A percentile compares a stretch with the other conserved stretches of the same genome.
phyloP scores from a whole-genome alignment of 1,140 invertebrate genomes.

The Pseudomyrmex pallidus region DNA sequence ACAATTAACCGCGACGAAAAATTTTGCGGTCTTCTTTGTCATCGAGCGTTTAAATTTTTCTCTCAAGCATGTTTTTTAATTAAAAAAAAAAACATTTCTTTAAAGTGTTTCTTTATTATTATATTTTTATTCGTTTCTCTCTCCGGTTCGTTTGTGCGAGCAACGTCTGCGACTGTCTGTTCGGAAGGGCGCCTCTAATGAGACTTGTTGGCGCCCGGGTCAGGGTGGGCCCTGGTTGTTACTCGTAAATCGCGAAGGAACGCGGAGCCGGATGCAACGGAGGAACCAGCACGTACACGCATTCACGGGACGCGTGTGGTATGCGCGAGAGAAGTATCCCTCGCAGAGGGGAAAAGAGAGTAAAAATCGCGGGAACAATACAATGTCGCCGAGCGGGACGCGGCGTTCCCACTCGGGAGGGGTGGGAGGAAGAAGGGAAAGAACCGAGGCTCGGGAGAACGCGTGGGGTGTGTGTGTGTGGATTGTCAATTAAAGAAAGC shows the following conservation, averaged over 20 bases:
- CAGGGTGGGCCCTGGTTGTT: conserved; percentile 69
- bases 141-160: not conserved
- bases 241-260: conserved; percentile 72
- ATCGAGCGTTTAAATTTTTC: too few species aligned
- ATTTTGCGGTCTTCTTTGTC: too few species aligned
- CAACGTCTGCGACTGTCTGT: not conserved
- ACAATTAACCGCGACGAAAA: too few species aligned
- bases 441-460: conserved; percentile 28
- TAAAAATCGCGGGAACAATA: conserved; percentile 81
- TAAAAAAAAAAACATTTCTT: not conserved
- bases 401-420: conserved; percentile 77
- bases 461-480: conserved; percentile 37
- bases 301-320: conserved; percentile 47
- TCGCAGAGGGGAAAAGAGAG: conserved; percentile 33
- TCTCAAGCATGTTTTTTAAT: too few species aligned
- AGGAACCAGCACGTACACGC: conserved; percentile 28
- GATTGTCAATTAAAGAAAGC: conserved; percentile 81
- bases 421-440: too few species aligned
- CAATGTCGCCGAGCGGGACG: conserved; percentile 77
- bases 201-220: conserved; percentile 70
- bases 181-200: conserved; percentile 70
- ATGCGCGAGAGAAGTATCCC: conserved; percentile 16
- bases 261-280: conserved; percentile 40
- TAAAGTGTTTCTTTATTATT: not conserved
- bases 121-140: not conserved